Conservation (phyloP, 1,140 invertebrate species). For the Panagrolaimus sp. region DNA sequence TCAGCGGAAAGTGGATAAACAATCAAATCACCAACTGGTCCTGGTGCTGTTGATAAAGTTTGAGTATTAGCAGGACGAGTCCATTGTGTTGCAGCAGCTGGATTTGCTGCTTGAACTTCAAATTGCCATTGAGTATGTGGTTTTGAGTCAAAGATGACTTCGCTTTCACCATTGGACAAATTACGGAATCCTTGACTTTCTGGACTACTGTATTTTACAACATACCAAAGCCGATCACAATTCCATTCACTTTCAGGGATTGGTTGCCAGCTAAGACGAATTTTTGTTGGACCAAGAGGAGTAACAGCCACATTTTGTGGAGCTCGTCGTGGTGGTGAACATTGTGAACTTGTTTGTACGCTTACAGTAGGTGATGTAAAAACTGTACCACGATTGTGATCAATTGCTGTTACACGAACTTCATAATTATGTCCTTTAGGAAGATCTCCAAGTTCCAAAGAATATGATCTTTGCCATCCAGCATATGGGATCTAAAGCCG, state of each 20-base stretch:
- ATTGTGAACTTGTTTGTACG: constrained; percentile 37
- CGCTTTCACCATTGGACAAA: constrained; percentile 50
- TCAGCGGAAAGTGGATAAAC: constrained; percentile 51
- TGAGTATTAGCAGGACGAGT: constrained; percentile 43
- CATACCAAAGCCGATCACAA: constrained; percentile 57
- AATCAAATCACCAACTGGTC: constrained; percentile 49
- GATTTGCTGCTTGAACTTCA: constrained; percentile 58
- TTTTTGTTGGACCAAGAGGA: constrained; percentile 55
- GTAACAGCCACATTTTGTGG: constrained; percentile 51
- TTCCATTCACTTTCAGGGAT: constrained; percentile 57
- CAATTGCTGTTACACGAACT: constrained; percentile 55
- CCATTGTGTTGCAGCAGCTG: constrained; percentile 56
- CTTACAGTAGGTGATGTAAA: constrained; percentile 51
- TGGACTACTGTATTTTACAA: constrained; percentile 57
- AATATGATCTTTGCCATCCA: constrained; percentile 57
- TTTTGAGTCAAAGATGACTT: constrained; percentile 55
- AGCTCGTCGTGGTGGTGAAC: constrained; percentile 43
- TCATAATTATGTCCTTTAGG: constrained; percentile 54
- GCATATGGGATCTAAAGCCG: constrained; percentile 45
- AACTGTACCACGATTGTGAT: constrained; percentile 46
- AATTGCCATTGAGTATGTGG: constrained; percentile 58
- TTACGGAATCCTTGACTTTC: constrained; percentile 55
- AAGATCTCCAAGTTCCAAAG: constrained; percentile 50
- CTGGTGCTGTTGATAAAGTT: constrained; percentile 55
- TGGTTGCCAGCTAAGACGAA: constrained; percentile 55